These are phyloP conservation scores for Actinernus sp. DNA, from an alignment of 92 coral and sea anemone genomes.

Conservation along the genomic window DNA sequence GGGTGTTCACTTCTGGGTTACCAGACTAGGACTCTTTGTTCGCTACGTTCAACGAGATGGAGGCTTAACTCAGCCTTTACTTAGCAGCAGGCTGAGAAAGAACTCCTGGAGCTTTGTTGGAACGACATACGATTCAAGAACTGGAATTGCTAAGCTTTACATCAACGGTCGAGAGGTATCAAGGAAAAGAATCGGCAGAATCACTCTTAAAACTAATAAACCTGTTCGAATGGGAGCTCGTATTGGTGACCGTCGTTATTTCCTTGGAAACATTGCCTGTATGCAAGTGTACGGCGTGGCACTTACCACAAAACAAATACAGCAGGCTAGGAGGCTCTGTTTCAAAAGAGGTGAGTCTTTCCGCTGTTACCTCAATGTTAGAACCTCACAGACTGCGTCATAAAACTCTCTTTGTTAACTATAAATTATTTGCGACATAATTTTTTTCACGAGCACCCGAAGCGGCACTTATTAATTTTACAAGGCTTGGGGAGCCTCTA, in stretches of 20 bases:
- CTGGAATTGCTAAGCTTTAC: slow-evolving; percentile 69
- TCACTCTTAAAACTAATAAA: slow-evolving; percentile 62
- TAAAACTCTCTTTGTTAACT: too few relatives aligned
- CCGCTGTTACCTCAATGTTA: too few relatives aligned
- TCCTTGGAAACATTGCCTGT: slow-evolving; percentile 68
- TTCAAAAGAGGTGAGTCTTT: slow-evolving; percentile 56
- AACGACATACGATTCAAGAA: slow-evolving; percentile 59
- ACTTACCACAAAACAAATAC: slow-evolving; percentile 39
- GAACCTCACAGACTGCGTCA: too few relatives aligned
- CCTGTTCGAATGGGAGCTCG: slow-evolving; percentile 72
- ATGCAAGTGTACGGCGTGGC: slow-evolving; percentile 74
- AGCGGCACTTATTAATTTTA: too few relatives aligned
- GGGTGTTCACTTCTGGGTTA: slow-evolving; percentile 87
- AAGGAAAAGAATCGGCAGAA: slow-evolving; percentile 52
- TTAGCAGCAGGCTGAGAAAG: slow-evolving; percentile 46
- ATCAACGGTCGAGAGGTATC: slow-evolving; percentile 57
- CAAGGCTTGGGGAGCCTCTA: too few relatives aligned
- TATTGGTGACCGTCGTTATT: slow-evolving; percentile 59
- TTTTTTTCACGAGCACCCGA: too few relatives aligned
- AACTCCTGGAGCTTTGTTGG: slow-evolving; percentile 73
- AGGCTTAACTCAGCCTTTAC: slow-evolving; percentile 43
- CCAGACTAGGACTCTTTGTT: slow-evolving; percentile 60
- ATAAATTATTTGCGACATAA: too few relatives aligned
- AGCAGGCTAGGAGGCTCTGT: slow-evolving; percentile 65
- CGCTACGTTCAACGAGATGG: slow-evolving; percentile 74